A percentile compares a stretch with the other conserved stretches of the same genome.
Conservation (phyloP, 2,797 vertebrate genomes). For the Staurois parvus region DNA sequence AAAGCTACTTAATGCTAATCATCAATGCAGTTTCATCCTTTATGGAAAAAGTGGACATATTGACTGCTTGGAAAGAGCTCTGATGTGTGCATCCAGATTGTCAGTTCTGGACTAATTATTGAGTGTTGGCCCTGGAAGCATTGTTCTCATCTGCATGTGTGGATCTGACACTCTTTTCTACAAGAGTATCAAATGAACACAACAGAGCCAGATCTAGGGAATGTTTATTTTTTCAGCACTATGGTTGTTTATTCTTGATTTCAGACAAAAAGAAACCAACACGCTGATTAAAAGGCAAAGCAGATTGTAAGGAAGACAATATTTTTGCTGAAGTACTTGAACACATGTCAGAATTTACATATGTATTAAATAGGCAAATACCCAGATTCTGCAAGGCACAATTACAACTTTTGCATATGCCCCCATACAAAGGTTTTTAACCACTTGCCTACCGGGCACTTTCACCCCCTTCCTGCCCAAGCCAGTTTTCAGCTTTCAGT, state of each 20-base stretch:
- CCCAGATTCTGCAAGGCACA: too few relatives aligned
- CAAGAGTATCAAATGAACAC: conserved; percentile 8
- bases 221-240: conserved; percentile 2
- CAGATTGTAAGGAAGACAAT: neutral
- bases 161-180: conserved; percentile 3
- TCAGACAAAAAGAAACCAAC: conserved; percentile 9
- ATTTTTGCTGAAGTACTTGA: neutral
- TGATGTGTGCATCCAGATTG: conserved; percentile 54
- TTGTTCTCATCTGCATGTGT: conserved; percentile 52
- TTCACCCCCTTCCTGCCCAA: too few relatives aligned
- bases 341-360: neutral
- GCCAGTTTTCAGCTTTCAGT: too few relatives aligned
- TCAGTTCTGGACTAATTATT: conserved; percentile 44
- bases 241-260: neutral
- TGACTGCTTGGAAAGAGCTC: conserved; percentile 39
- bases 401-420: neutral
- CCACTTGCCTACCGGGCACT: too few relatives aligned
- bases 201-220: neutral
- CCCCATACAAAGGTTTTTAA: too few relatives aligned
- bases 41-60: conserved; percentile 52
- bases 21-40: conserved; percentile 53
- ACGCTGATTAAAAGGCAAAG: neutral
- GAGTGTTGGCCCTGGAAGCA: conserved; percentile 44
- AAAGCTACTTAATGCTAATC: conserved; percentile 33
- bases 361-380: neutral